A percentile compares a stretch with the other conserved stretches of the same genome.
Conservation (phyloP, 2,797 vertebrate species). For the Manis javanica region DNA sequence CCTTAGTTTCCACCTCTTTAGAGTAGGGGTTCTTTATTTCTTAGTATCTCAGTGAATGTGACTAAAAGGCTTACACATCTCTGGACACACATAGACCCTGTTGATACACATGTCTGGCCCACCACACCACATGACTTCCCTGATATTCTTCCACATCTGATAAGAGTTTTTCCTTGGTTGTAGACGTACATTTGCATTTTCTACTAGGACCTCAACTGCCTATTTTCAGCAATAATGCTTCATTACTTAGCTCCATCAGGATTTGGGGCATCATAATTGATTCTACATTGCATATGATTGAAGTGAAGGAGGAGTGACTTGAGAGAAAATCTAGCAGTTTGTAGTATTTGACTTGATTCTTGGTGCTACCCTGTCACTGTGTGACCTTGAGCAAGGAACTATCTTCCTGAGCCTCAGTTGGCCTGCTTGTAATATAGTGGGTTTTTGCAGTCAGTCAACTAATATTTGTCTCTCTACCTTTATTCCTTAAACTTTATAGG, state of each 20-base stretch:
- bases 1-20: background rate
- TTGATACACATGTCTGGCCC: background rate
- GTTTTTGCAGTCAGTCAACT: background rate
- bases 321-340: background rate
- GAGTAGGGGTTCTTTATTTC: background rate
- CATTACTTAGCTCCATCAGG: background rate
- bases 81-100: background rate
- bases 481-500: background rate
- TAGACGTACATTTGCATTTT: background rate
- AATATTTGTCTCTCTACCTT: background rate
- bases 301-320: background rate
- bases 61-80: background rate
- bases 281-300: background rate
- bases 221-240: background rate
- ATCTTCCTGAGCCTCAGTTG: background rate
- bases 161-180: background rate
- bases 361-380: background rate
- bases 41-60: background rate
- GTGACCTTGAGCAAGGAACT: background rate
- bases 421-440: background rate
- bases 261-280: background rate
- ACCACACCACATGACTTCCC: accelerated
- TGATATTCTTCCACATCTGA: background rate
- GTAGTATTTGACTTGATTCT: background rate
- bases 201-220: background rate